Evolutionary conservation across 2,888 invertebrate genomes (phyloP).

Genomic region (Neelides folsomi): DNA sequence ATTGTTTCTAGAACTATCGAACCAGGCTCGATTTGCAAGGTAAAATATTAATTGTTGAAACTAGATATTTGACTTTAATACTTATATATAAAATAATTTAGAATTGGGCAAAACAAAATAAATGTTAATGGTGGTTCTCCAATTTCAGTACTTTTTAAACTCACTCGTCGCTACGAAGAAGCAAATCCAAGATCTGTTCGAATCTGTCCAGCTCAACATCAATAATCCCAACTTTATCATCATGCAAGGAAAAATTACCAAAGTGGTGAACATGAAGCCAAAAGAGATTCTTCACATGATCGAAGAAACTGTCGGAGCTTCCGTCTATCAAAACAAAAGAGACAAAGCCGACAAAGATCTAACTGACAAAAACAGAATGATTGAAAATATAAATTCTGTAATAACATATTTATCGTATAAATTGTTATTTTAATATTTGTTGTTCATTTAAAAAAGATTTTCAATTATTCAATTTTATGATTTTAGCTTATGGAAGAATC

Average conservation of each 20-base stretch:
- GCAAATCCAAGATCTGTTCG: slow-evolving; percentile 83
- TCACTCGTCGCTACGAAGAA: slow-evolving; percentile 49
- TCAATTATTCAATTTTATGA: neutral
- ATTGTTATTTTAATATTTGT: neutral
- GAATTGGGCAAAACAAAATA: neutral
- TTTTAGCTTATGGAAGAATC: slow-evolving; percentile 53
- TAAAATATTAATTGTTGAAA: slow-evolving; percentile 5
- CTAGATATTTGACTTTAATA: neutral
- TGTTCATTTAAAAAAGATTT: neutral
- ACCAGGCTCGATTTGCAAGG: slow-evolving; percentile 20
- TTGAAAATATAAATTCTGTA: slow-evolving; percentile 70
- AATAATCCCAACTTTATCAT: slow-evolving; percentile 99
- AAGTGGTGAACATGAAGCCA: slow-evolving; percentile 98
- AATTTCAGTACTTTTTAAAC: slow-evolving; percentile 26
- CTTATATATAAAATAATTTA: neutral
- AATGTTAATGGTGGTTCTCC: neutral
- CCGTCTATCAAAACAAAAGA: slow-evolving; percentile 90
- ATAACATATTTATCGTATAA: too few species aligned
- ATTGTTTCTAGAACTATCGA: slow-evolving; percentile 61
- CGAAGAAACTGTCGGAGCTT: slow-evolving; percentile 96
- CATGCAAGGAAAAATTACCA: slow-evolving; percentile 98
- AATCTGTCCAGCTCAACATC: slow-evolving; percentile 91
- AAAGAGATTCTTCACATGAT: slow-evolving; percentile 93
- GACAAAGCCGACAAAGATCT: slow-evolving; percentile 72
- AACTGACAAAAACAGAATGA: slow-evolving; percentile 79